Conservation (phyloP, 2,113 vertebrate species). For the Xiphias gladius region DNA sequence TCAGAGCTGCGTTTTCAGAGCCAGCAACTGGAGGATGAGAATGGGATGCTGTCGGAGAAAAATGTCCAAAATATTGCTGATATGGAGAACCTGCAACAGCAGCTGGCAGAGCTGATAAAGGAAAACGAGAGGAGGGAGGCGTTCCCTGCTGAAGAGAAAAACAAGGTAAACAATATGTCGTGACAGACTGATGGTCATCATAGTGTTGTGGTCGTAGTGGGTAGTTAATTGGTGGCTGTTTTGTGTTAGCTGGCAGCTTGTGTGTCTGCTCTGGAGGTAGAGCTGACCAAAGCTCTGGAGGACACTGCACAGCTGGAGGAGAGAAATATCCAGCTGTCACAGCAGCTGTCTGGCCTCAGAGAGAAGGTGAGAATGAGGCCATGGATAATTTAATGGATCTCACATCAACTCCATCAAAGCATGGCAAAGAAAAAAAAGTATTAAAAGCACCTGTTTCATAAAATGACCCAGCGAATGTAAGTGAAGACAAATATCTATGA, state of each 20-base stretch:
- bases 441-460: background rate
- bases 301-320: constrained; percentile 84
- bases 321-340: constrained; percentile 86
- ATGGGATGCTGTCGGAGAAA: constrained; percentile 85
- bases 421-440: background rate
- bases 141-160: constrained; percentile 73
- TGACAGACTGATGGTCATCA: background rate
- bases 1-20: constrained; percentile 87
- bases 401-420: background rate
- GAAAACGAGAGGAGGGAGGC: constrained; percentile 78
- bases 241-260: constrained; percentile 76
- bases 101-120: constrained; percentile 80
- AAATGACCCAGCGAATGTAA: background rate
- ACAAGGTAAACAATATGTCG: constrained; percentile 46
- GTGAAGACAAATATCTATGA: background rate
- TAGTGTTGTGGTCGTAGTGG: constrained; percentile 13
- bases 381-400: background rate
- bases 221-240: constrained; percentile 66
- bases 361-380: constrained; percentile 73
- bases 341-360: constrained; percentile 80
- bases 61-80: constrained; percentile 85
- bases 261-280: constrained; percentile 87
- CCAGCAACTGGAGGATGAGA: constrained; percentile 89
- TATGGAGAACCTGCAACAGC: constrained; percentile 84
- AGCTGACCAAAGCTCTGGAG: constrained; percentile 86